Conservation (phyloP, 92 coral and sea anemone genomes). For the Blastomussa wellsi region DNA sequence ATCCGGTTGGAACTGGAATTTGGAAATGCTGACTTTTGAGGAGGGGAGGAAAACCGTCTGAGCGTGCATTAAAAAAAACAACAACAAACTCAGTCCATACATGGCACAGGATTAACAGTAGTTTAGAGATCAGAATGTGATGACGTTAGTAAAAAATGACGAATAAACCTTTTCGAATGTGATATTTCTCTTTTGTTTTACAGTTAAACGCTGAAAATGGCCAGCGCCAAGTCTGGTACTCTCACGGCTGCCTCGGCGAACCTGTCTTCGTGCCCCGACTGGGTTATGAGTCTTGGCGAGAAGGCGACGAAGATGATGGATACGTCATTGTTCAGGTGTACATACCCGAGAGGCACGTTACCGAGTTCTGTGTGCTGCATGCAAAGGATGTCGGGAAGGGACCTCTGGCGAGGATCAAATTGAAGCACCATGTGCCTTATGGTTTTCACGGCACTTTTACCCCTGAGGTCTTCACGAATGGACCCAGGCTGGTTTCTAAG, state of each 20-base stretch:
- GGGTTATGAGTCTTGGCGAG: conserved; percentile 82
- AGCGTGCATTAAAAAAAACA: too few species aligned
- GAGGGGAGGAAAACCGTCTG: too few species aligned
- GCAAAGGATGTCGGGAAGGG: conserved; percentile 89
- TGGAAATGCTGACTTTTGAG: too few species aligned
- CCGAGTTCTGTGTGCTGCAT: conserved; percentile 86
- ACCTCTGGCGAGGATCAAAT: conserved; percentile 72
- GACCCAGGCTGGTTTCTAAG: conserved; percentile 54
- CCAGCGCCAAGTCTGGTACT: conserved; percentile 79
- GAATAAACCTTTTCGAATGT: too few species aligned
- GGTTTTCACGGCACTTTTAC: conserved; percentile 94
- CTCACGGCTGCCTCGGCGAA: conserved; percentile 88
- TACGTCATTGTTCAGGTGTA: conserved; percentile 88
- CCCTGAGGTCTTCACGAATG: conserved; percentile 66
- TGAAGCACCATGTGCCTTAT: conserved; percentile 87
- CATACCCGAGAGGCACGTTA: conserved; percentile 80
- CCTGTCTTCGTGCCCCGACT: conserved; percentile 85
- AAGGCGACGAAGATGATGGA: conserved; percentile 91
- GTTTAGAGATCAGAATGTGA: too few species aligned
- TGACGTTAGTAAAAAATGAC: too few species aligned
- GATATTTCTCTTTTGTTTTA: background rate
- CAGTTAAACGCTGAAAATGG: conserved; percentile 66
- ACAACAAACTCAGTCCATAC: too few species aligned
- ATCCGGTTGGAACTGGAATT: too few species aligned
- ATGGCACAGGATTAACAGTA: too few species aligned